A percentile compares a stretch with the other conserved stretches of the same genome.
These are phyloP conservation scores for Tetramorium parvispinum DNA, from an alignment of 1,140 invertebrate genomes.

Conservation along the genomic window DNA sequence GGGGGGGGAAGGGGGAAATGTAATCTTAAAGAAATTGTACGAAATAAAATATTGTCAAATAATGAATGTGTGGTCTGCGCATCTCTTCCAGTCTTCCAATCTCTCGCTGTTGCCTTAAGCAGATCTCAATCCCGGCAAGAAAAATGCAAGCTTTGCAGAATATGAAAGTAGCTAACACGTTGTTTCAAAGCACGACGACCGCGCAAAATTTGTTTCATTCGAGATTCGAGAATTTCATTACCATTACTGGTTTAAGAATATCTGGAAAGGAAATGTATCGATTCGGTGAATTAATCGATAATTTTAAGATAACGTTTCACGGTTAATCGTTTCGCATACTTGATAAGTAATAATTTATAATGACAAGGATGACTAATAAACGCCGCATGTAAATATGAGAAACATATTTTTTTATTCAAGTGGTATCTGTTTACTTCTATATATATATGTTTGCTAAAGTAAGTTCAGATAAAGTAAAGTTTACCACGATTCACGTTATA, in stretches of 20 bases:
- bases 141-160: constrained; percentile 8
- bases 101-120: neutral
- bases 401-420: constrained; percentile 1
- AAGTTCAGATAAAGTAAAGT: neutral
- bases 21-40: neutral
- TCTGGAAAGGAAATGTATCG: neutral
- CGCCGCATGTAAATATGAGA: neutral
- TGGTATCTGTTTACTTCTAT: neutral
- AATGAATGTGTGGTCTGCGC: neutral
- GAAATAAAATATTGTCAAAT: neutral
- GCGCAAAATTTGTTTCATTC: neutral
- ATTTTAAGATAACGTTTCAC: neutral
- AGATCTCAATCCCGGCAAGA: neutral
- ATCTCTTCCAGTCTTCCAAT: neutral
- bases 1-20: neutral
- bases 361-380: neutral
- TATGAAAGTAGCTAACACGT: neutral
- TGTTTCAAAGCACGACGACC: neutral
- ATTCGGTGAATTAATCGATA: neutral
- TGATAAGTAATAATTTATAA: constrained; percentile 16
- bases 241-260: neutral
- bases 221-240: neutral
- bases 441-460: neutral
- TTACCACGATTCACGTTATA: neutral
- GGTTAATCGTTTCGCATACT: neutral